Conservation (phyloP, 2,113 vertebrate genomes). For the Heterocephalus glaber region DNA sequence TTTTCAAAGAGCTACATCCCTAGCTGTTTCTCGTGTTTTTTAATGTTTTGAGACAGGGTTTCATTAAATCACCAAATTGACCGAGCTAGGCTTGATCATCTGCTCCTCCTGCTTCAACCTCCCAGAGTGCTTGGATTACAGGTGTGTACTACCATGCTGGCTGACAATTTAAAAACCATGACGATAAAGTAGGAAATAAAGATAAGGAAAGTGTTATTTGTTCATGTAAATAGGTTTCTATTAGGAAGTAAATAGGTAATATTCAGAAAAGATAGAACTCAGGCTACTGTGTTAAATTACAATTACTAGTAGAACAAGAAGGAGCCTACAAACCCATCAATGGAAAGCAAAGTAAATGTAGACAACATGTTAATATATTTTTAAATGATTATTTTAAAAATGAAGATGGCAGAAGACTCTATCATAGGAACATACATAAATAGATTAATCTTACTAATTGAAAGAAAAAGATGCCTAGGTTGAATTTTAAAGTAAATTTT, state of each 20-base stretch:
- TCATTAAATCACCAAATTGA: not conserved
- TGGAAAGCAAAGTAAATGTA: not conserved
- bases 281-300: not conserved
- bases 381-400: constrained; percentile 14
- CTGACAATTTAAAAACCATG: not conserved
- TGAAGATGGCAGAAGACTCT: not conserved
- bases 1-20: not conserved
- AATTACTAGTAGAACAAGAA: not conserved
- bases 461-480: not conserved
- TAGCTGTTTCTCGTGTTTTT: not conserved
- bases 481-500: not conserved
- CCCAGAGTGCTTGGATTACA: not conserved
- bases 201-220: not conserved
- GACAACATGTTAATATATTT: not conserved
- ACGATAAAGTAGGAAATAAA: not conserved
- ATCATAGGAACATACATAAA: not conserved
- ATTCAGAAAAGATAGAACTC: not conserved
- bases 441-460: not conserved
- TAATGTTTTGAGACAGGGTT: not conserved
- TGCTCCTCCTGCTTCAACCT: not conserved
- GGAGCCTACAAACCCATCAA: not conserved
- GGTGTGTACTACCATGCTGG: too few relatives aligned
- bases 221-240: not conserved
- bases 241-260: not conserved
- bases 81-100: not conserved